phyloP scores from a whole-genome alignment of 2,797 vertebrate species.

The Poecilia wingei region DNA sequence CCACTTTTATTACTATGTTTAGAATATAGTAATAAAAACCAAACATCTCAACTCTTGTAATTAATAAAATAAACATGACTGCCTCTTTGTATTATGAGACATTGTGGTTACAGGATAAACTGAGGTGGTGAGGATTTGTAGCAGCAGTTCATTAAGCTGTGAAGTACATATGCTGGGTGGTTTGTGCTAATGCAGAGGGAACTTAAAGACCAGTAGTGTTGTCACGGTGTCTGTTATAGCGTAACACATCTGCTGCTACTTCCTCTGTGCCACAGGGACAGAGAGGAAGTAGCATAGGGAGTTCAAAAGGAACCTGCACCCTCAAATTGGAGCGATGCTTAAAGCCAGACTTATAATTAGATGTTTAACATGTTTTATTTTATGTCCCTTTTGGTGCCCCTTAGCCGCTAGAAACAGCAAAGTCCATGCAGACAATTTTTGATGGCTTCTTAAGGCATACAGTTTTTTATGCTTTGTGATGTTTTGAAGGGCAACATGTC shows the following conservation, averaged over 20 bases:
- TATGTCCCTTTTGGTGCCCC: conserved; percentile 18
- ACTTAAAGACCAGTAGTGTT: conserved; percentile 61
- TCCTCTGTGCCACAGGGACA: conserved; percentile 62
- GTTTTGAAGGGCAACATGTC: background rate
- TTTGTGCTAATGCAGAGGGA: conserved; percentile 45
- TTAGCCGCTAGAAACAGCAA: background rate
- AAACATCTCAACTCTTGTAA: background rate
- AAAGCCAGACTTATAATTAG: conserved; percentile 33
- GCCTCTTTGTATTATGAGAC: background rate
- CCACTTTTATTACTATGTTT: background rate
- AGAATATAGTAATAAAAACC: background rate
- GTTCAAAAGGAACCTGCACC: conserved; percentile 69
- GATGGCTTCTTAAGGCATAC: background rate
- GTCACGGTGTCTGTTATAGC: conserved; percentile 63
- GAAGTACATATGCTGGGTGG: conserved; percentile 31
- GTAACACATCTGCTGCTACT: conserved; percentile 75
- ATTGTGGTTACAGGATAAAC: background rate
- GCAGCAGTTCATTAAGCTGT: background rate
- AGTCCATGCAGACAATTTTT: background rate
- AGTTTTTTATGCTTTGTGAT: background rate
- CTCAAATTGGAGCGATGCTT: conserved; percentile 57
- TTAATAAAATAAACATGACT: background rate
- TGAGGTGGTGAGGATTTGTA: background rate
- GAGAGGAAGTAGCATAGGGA: conserved; percentile 70
- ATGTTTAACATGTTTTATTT: conserved; percentile 25